A percentile compares a stretch with the other conserved stretches of the same genome.
These are phyloP conservation scores for Pseudomyrmex cubaensis DNA, from an alignment of 1,140 invertebrate species.

Conservation along the genomic window DNA sequence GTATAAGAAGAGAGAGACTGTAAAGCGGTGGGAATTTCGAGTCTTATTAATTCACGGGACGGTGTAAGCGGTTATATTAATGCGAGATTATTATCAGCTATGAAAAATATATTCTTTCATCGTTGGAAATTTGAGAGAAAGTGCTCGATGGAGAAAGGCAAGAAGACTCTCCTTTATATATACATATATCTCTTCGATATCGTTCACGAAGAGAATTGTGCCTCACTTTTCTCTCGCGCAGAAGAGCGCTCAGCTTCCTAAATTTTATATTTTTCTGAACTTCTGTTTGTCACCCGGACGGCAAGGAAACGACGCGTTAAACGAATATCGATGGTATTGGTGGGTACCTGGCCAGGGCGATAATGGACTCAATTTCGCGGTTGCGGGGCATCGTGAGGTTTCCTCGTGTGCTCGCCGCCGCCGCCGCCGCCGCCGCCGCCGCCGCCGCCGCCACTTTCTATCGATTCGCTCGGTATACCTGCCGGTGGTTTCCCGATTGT, in stretches of 20 bases:
- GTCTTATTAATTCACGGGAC: constrained; percentile 23
- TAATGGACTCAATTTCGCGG: constrained; percentile 78
- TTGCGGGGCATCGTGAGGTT: constrained; percentile 59
- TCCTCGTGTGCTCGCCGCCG: constrained; percentile 61
- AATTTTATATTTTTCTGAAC: constrained; percentile 75
- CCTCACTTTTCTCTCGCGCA: background rate
- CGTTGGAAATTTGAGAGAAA: background rate
- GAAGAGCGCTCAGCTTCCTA: constrained; percentile 38
- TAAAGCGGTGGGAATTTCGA: constrained; percentile 31
- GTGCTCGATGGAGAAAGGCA: background rate
- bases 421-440: background rate
- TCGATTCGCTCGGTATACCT: constrained; percentile 64
- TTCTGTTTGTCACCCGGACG: constrained; percentile 72
- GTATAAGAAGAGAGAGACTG: background rate
- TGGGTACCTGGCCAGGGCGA: constrained; percentile 74
- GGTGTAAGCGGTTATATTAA: constrained; percentile 29
- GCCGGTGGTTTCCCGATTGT: constrained; percentile 68
- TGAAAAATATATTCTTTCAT: constrained; percentile 47
- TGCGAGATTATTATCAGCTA: constrained; percentile 29
- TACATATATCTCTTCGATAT: too few species aligned
- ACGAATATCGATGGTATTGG: constrained; percentile 77
- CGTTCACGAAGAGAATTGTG: background rate
- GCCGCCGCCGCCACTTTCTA: constrained; percentile 47
- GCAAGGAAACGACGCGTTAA: constrained; percentile 75
- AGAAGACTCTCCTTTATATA: constrained; percentile 17